Conservation (phyloP, 2,113 vertebrate genomes). For the Leucopternis melanops region DNA sequence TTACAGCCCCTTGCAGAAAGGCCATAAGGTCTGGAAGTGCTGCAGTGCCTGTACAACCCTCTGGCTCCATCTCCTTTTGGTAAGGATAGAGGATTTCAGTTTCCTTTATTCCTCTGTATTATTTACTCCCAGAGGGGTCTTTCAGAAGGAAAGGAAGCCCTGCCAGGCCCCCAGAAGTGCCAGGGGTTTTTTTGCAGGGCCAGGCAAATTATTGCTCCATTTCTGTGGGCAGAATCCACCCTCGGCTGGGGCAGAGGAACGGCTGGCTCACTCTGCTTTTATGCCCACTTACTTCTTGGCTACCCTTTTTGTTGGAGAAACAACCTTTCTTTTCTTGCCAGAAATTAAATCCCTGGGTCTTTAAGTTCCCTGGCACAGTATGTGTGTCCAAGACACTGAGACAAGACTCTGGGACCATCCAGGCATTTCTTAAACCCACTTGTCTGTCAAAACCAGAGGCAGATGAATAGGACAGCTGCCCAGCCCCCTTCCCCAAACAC, state of each 20-base stretch:
- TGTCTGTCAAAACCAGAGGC: fast-evolving
- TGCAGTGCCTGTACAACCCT: neutral
- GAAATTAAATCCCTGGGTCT: neutral
- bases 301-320: neutral
- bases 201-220: neutral
- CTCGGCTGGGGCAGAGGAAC: neutral
- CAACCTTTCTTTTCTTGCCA: neutral
- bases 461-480: too few species aligned
- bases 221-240: neutral
- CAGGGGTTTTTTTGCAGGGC: neutral
- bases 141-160: too few species aligned
- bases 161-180: neutral
- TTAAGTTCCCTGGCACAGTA: neutral
- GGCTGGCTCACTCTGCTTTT: neutral
- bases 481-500: neutral
- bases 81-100: neutral
- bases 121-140: neutral
- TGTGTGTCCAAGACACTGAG: fast-evolving
- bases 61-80: neutral
- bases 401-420: neutral
- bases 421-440: too few species aligned
- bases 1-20: neutral
- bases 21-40: neutral
- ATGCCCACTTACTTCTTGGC: neutral
- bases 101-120: neutral